Percentiles rank a stretch among this genome's conserved stretches.
phyloP scores from a whole-genome alignment of 2,888 invertebrate genomes.

The Neuroscelio doddi region DNA sequence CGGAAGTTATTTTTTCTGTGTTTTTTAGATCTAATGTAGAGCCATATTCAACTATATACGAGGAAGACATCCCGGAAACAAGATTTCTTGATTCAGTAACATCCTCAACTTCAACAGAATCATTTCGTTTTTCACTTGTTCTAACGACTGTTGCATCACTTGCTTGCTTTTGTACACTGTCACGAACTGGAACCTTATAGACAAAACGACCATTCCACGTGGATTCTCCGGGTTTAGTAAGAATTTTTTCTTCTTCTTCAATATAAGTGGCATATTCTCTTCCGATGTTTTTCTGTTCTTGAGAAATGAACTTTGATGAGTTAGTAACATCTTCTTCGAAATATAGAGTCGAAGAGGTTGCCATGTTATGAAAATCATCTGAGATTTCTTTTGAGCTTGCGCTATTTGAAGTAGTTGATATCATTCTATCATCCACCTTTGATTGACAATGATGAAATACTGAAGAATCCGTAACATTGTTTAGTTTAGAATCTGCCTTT shows the following conservation, averaged over 20 bases:
- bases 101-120: conserved; percentile 66
- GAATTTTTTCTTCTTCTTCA: conserved; percentile 24
- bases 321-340: conserved; percentile 28
- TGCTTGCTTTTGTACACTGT: not conserved
- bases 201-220: conserved; percentile 76
- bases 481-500: conserved; percentile 59
- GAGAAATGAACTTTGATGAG: conserved; percentile 47
- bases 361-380: too few species aligned
- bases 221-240: conserved; percentile 59
- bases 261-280: conserved; percentile 3
- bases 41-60: conserved; percentile 76
- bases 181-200: conserved; percentile 71
- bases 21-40: conserved; percentile 47
- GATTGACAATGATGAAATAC: too few species aligned
- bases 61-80: conserved; percentile 76
- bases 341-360: not conserved
- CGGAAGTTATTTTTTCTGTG: conserved; percentile 56
- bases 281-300: conserved; percentile 37
- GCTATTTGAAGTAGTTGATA: too few species aligned
- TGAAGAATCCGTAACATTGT: too few species aligned
- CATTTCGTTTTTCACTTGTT: conserved; percentile 53
- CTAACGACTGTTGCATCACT: conserved; percentile 46
- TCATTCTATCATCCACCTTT: too few species aligned
- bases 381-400: too few species aligned
- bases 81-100: conserved; percentile 59